Conservation (phyloP, 35 echinoderm and acorn worm genomes). For the Ptychodera flava region DNA sequence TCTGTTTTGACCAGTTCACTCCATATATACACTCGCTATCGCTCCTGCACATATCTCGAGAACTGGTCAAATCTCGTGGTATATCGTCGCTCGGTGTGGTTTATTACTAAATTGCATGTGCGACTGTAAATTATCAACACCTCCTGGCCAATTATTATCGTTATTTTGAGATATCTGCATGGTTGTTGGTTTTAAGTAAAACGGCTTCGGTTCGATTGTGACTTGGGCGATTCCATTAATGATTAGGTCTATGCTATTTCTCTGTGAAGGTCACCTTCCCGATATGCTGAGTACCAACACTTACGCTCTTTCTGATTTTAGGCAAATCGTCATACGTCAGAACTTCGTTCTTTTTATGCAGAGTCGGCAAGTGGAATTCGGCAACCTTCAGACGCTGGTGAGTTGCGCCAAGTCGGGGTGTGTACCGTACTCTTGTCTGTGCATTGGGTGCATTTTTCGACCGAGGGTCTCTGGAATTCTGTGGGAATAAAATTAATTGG, state of each 20-base stretch:
- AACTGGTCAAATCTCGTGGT: too few relatives aligned
- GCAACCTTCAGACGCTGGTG: conserved; percentile 50
- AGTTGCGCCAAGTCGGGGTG: conserved; percentile 64
- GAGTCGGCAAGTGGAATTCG: conserved; percentile 41
- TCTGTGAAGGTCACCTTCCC: not conserved
- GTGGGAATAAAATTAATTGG: not conserved
- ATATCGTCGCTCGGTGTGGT: too few relatives aligned
- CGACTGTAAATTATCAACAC: not conserved
- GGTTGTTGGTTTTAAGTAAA: not conserved
- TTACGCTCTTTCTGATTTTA: conserved; percentile 70
- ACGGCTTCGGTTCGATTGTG: not conserved
- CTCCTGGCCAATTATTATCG: not conserved
- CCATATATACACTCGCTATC: too few relatives aligned
- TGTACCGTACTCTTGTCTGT: too few relatives aligned
- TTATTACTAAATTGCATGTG: too few relatives aligned
- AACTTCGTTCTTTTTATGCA: conserved; percentile 30
- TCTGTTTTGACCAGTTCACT: too few relatives aligned
- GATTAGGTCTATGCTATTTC: not conserved
- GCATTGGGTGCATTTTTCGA: too few relatives aligned
- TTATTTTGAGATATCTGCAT: not conserved
- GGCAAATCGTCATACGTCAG: conserved; percentile 68
- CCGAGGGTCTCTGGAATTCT: not conserved
- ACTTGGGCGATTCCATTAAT: not conserved
- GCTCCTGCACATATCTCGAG: too few relatives aligned
- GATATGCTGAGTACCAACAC: not conserved